These are phyloP conservation scores for Zaprionus vittiger DNA, from an alignment of 1,140 invertebrate genomes.

Conservation along the genomic window DNA sequence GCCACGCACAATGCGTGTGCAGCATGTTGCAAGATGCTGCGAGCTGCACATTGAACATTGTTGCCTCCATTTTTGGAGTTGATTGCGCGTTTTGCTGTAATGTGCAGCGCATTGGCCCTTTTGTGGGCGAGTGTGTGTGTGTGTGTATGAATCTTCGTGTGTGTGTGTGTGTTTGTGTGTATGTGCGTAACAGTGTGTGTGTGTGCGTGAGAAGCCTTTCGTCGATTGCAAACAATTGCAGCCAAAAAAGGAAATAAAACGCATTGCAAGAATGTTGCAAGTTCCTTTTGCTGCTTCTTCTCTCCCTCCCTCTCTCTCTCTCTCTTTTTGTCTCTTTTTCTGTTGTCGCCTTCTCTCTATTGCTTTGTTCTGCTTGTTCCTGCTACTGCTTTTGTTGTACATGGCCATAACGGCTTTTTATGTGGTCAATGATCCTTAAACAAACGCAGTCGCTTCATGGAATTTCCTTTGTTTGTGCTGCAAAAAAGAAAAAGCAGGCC, in stretches of 20 bases:
- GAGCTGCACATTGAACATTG: constrained; percentile 57
- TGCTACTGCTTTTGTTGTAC: constrained; percentile 18
- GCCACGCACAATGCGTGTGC: constrained; percentile 56
- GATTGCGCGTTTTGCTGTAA: constrained; percentile 47
- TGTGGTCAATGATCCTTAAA: constrained; percentile 78
- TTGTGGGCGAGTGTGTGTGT: neutral
- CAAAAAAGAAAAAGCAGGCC: constrained; percentile 22
- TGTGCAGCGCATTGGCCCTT: constrained; percentile 29
- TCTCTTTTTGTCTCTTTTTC: constrained; percentile 12
- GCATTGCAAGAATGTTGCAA: constrained; percentile 50
- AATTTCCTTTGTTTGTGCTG: constrained; percentile 61
- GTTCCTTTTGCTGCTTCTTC: constrained; percentile 32
- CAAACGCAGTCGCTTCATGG: constrained; percentile 51
- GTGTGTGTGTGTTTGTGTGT: neutral
- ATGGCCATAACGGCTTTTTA: constrained; percentile 77
- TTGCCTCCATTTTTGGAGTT: constrained; percentile 68
- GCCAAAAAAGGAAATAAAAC: constrained; percentile 76
- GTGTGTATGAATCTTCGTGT: neutral
- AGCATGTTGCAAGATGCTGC: constrained; percentile 40
- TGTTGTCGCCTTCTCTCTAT: constrained; percentile 10
- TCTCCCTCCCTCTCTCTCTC: neutral
- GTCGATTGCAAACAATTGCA: constrained; percentile 56
- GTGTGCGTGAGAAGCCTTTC: constrained; percentile 17
- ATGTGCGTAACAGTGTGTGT: neutral
- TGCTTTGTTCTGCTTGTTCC: constrained; percentile 4